Conservation (phyloP, 2,797 vertebrate species). For the Phylloscopus collybita region DNA sequence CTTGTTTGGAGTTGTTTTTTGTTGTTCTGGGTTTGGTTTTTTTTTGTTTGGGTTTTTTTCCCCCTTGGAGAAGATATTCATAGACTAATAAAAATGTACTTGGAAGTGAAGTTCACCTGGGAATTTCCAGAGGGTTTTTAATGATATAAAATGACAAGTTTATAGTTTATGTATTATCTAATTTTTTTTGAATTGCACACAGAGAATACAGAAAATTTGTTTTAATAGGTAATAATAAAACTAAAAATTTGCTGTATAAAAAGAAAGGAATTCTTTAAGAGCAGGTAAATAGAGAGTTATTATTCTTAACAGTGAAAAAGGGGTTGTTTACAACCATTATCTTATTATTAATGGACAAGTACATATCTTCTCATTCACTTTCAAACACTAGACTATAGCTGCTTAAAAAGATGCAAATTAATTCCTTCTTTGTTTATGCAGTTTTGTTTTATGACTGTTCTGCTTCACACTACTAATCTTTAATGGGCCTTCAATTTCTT, state of each 20-base stretch:
- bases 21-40: neutral
- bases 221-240: neutral
- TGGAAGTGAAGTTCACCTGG: conserved; percentile 26
- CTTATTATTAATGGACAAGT: neutral
- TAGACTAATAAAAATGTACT: conserved; percentile 39
- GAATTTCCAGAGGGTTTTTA: conserved; percentile 27
- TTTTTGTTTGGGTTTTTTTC: neutral
- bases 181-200: neutral
- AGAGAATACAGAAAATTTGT: neutral
- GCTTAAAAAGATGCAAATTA: neutral
- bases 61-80: neutral
- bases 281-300: neutral
- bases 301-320: neutral
- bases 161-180: neutral
- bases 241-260: neutral
- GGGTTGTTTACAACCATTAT: neutral
- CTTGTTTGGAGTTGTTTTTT: neutral
- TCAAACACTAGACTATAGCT: neutral
- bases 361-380: neutral
- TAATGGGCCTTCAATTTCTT: neutral
- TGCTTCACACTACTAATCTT: conserved; percentile 33
- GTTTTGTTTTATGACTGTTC: conserved; percentile 16
- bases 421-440: neutral
- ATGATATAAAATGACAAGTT: neutral
- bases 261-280: neutral